These are phyloP conservation scores for Drosophila cracens DNA, from an alignment of 2,888 invertebrate genomes.

Conservation along the genomic window DNA sequence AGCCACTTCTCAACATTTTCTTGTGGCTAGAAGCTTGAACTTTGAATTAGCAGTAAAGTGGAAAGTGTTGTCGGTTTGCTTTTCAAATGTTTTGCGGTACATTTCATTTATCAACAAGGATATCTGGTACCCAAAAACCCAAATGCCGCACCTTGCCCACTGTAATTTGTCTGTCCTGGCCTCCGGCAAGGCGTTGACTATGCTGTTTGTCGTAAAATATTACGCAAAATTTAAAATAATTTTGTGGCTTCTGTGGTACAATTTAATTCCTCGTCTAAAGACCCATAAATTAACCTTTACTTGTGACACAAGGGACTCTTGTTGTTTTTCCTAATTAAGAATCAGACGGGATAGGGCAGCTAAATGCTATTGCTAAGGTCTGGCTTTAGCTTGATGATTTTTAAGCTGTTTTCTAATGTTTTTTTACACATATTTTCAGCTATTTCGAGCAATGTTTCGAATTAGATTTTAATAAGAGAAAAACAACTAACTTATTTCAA, in stretches of 20 bases:
- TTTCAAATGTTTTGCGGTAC: slow-evolving; percentile 80
- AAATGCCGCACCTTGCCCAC: slow-evolving; percentile 49
- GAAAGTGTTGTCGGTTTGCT: slow-evolving; percentile 80
- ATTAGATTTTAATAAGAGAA: not conserved
- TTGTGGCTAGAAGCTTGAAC: slow-evolving; percentile 72
- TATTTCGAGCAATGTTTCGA: not conserved
- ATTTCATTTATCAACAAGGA: slow-evolving; percentile 74
- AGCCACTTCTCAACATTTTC: slow-evolving; percentile 36
- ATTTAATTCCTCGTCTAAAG: slow-evolving; percentile 19
- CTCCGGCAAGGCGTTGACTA: slow-evolving; percentile 21
- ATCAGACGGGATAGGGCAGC: too few species aligned
- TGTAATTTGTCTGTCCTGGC: slow-evolving; percentile 65
- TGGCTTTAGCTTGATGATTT: not conserved
- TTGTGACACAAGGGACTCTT: slow-evolving; percentile 5
- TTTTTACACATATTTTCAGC: not conserved
- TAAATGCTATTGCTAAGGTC: not conserved
- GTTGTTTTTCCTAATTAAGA: not conserved
- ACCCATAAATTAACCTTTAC: slow-evolving; percentile 13
- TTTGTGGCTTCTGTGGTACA: slow-evolving; percentile 1
- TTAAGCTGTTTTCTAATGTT: not conserved
- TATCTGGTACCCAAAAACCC: slow-evolving; percentile 59
- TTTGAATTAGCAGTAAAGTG: slow-evolving; percentile 81
- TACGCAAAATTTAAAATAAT: slow-evolving; percentile 49
- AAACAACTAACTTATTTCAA: not conserved
- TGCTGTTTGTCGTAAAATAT: slow-evolving; percentile 41